These are phyloP conservation scores for Siniperca knerii DNA, from an alignment of 2,113 vertebrate genomes.

Conservation along the genomic window DNA sequence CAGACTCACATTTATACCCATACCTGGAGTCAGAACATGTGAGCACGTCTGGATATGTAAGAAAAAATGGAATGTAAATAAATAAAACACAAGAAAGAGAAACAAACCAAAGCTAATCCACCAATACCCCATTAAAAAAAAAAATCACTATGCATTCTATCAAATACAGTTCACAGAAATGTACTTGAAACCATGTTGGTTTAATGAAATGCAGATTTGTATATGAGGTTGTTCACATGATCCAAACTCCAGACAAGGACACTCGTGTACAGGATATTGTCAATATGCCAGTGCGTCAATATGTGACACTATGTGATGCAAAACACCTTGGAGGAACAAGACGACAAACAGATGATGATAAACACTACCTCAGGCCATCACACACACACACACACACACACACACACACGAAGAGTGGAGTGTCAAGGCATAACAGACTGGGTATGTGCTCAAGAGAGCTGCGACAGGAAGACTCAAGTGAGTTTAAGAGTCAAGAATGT, in stretches of 20 bases:
- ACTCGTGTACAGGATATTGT: conserved; percentile 13
- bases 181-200: neutral
- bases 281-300: neutral
- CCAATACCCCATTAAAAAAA: neutral
- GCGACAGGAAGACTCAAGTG: conserved; percentile 35
- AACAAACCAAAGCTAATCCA: neutral
- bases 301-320: neutral
- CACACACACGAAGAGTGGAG: neutral
- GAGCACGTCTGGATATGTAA: too few relatives aligned
- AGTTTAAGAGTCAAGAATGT: conserved; percentile 44
- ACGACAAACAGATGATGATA: conserved; percentile 15
- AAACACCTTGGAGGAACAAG: conserved; percentile 4
- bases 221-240: neutral
- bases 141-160: neutral
- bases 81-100: neutral
- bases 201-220: neutral
- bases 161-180: neutral
- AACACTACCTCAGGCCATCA: conserved; percentile 30
- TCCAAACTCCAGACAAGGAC: conserved; percentile 10
- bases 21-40: too few relatives aligned
- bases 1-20: neutral
- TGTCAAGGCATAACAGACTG: conserved; percentile 18
- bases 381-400: conserved; percentile 16
- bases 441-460: conserved; percentile 20
- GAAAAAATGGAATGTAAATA: too few relatives aligned